Conservation (phyloP, 2,113 vertebrate genomes). For the Cyphomyrus plagiostoma region DNA sequence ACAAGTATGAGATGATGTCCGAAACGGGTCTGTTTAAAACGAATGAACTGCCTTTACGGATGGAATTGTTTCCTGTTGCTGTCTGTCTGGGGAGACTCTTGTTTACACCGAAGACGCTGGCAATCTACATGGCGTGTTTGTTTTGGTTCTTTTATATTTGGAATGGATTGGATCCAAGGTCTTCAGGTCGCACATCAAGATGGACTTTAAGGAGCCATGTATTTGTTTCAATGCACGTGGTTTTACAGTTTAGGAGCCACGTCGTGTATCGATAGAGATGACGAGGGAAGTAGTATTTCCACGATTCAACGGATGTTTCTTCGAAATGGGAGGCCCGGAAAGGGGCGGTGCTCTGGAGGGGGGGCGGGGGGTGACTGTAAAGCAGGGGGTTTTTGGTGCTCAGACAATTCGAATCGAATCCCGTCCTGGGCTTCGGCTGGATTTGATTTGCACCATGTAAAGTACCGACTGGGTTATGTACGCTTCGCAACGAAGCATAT, state of each 20-base stretch:
- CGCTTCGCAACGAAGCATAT: constrained; percentile 67
- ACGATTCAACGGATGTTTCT: constrained; percentile 15
- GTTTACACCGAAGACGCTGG: constrained; percentile 17
- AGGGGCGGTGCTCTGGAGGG: not conserved
- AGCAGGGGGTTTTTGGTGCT: constrained; percentile 39
- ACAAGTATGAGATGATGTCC: not conserved
- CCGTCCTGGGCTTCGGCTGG: constrained; percentile 36
- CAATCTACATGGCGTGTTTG: not conserved
- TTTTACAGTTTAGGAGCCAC: not conserved
- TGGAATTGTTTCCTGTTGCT: not conserved
- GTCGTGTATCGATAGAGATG: not conserved
- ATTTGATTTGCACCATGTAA: constrained; percentile 41
- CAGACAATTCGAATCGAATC: constrained; percentile 35
- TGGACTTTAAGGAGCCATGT: not conserved
- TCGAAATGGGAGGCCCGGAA: not conserved
- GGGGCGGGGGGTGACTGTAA: constrained; percentile 7
- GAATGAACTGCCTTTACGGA: not conserved
- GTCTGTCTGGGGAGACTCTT: not conserved
- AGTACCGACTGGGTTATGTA: constrained; percentile 34
- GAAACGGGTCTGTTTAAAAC: not conserved
- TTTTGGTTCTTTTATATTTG: constrained; percentile 3
- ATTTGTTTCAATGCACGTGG: not conserved
- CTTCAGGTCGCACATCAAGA: not conserved
- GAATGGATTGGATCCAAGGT: constrained; percentile 7
- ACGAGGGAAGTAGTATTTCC: constrained; percentile 8